Evolutionary conservation across 2,797 vertebrate species (phyloP).

Genomic region (Pampus argenteus): DNA sequence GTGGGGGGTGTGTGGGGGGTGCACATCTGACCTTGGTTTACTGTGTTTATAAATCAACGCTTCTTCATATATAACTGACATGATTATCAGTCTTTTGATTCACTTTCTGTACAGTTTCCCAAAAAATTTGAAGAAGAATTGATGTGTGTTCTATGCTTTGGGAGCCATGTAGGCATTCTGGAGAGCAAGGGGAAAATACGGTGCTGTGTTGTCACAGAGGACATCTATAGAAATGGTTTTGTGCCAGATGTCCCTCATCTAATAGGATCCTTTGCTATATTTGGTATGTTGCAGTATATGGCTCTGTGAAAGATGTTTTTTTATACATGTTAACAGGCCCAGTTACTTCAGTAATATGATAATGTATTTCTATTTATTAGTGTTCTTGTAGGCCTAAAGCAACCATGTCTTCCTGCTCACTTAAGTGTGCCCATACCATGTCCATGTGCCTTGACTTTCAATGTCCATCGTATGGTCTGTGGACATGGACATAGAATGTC

Average conservation of each 20-base stretch:
- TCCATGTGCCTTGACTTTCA: too few species aligned
- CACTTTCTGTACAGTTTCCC: background rate
- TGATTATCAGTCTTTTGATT: slow-evolving; percentile 8
- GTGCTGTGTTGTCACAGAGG: slow-evolving; percentile 7
- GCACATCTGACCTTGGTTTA: slow-evolving; percentile 19
- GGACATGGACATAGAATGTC: too few species aligned
- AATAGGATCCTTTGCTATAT: background rate
- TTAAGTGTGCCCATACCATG: background rate
- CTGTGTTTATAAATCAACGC: background rate
- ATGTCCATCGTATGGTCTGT: too few species aligned
- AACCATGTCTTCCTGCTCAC: background rate
- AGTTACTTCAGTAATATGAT: too few species aligned
- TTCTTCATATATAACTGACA: background rate
- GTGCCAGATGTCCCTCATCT: background rate
- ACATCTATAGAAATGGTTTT: slow-evolving; percentile 25
- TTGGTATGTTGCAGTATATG: too few species aligned
- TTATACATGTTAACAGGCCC: too few species aligned
- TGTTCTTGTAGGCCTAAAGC: too few species aligned
- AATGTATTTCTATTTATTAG: too few species aligned
- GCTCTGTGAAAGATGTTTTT: too few species aligned
- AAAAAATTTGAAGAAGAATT: slow-evolving; percentile 9
- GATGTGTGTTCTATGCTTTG: background rate
- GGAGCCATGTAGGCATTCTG: slow-evolving; percentile 2
- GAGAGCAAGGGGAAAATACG: slow-evolving; percentile 8
- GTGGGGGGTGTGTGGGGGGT: too few species aligned